Base-by-base conservation (phyloP, 2,888 invertebrate genomes). In the Priocnemis perturbator region DNA sequence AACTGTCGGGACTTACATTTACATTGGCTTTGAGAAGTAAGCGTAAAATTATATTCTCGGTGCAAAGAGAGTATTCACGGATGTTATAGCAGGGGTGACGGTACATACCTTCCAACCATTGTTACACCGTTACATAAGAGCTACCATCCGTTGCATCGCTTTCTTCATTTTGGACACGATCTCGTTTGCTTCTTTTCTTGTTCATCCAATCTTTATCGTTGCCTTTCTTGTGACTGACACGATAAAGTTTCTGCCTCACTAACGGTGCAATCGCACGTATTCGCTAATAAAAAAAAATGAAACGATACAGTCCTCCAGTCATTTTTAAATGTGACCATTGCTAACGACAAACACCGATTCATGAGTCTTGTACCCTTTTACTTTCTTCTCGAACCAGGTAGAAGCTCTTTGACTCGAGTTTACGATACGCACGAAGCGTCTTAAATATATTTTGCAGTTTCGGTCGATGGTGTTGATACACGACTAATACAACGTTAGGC, bases 151-250 rank as follows among this genome's bases (percentile, higher is more conserved):
- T 37, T 37, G 37, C 14, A 37, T 11, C 37, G 37, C 37, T 37
- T 37, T 37, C 37, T 37, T 60, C 55, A 37, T 11, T 19, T 56
- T 30, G 19, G 23, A 23, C 44, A 23, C 26, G 14, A 52, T 56
- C 21, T 65, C 50, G 55, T 68, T 57, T 58, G 64, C 50, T 64
- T 65, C 58, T 62, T 47, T 55, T 30, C 60, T 67, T 71, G 64
- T 60, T 72, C 63, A 72, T 69, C 69, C 71, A 68, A 76, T 73
- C 69, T 50, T 61, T 58, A 64, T 58, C 64, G 60, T 69, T 30
- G 57, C 55, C 72, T 69, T 56, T 72, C 73, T 77, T 74, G 61
- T 67, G 60, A 59, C 63, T 37, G 37, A 57, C 48, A 69, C 67
- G 71, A 52, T 75, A 76, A 72, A 56, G 58, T 62, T 50, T 61